These are phyloP conservation scores for Armadillidium nasatum DNA, from an alignment of 1,140 invertebrate genomes.

Conservation along the genomic window DNA sequence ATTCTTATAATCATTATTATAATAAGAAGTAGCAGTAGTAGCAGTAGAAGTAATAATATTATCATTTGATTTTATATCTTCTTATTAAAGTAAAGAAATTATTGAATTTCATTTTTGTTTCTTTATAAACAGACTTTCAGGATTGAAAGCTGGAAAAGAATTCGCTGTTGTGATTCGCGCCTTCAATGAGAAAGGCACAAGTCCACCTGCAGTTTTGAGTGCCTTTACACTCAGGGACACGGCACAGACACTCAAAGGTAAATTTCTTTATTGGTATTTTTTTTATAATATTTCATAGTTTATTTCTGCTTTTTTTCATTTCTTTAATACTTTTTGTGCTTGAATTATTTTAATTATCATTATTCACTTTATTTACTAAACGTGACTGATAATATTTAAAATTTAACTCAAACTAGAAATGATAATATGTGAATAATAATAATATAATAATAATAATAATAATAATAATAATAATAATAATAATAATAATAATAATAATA, in stretches of 20 bases:
- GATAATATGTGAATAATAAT: too few species aligned
- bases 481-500: too few species aligned
- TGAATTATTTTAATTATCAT: too few species aligned
- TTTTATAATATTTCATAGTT: too few species aligned
- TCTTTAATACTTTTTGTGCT: too few species aligned
- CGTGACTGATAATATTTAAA: too few species aligned
- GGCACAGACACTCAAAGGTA: conserved; percentile 32
- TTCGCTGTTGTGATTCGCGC: conserved; percentile 27
- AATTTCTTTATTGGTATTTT: background rate
- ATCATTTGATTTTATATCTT: background rate
- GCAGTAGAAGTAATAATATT: background rate
- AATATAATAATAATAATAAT: too few species aligned
- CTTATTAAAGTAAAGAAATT: background rate
- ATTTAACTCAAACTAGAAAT: too few species aligned
- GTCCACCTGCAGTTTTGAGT: conserved; percentile 19
- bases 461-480: too few species aligned
- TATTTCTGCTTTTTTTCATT: too few species aligned
- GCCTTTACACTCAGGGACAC: conserved; percentile 34
- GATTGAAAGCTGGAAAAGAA: conserved; percentile 26
- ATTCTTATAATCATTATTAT: background rate
- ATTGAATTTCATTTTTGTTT: background rate
- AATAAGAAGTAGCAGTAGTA: background rate
- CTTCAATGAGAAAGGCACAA: conserved; percentile 23
- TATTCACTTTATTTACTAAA: too few species aligned
- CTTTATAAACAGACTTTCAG: conserved; percentile 20